A percentile compares a stretch with the other conserved stretches of the same genome.
Conservation (phyloP, 1,140 invertebrate species). For the Zaprionus capensis region DNA sequence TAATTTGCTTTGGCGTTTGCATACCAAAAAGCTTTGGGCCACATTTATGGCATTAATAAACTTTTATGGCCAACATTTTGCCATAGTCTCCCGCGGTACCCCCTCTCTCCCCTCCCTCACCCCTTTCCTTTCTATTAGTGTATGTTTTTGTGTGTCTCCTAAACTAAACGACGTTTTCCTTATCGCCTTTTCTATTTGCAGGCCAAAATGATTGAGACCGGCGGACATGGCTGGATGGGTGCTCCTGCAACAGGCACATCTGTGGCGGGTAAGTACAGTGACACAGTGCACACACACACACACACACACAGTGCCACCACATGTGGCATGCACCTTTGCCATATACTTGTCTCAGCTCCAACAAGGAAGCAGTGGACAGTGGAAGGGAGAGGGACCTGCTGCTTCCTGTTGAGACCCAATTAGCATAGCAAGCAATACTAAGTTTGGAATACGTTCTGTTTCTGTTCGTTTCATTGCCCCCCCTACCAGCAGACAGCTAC, state of each 20-base stretch:
- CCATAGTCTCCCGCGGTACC: slow-evolving; percentile 10
- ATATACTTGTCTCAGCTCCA: not conserved
- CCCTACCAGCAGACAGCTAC: slow-evolving; percentile 93
- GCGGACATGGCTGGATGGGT: slow-evolving; percentile 81
- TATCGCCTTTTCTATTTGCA: slow-evolving; percentile 51
- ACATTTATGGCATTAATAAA: slow-evolving; percentile 82
- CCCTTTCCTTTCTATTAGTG: not conserved
- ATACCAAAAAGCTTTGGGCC: slow-evolving; percentile 68
- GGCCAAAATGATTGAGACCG: slow-evolving; percentile 83
- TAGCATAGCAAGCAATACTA: slow-evolving; percentile 46
- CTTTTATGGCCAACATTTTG: slow-evolving; percentile 75
- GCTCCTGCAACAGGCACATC: slow-evolving; percentile 77
- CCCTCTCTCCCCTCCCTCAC: not conserved
- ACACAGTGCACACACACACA: slow-evolving; percentile 10
- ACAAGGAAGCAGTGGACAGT: not conserved
- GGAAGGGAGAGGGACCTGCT: not conserved
- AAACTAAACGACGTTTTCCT: slow-evolving; percentile 44
- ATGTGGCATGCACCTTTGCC: not conserved
- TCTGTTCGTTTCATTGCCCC: slow-evolving; percentile 34
- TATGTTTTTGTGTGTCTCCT: not conserved
- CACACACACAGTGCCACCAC: not conserved
- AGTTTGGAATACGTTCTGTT: slow-evolving; percentile 37
- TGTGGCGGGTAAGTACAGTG: slow-evolving; percentile 77
- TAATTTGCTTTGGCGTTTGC: slow-evolving; percentile 77
- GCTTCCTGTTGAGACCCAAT: slow-evolving; percentile 29